phyloP scores from a whole-genome alignment of 2,113 vertebrate genomes.

The Elephas maximus region DNA sequence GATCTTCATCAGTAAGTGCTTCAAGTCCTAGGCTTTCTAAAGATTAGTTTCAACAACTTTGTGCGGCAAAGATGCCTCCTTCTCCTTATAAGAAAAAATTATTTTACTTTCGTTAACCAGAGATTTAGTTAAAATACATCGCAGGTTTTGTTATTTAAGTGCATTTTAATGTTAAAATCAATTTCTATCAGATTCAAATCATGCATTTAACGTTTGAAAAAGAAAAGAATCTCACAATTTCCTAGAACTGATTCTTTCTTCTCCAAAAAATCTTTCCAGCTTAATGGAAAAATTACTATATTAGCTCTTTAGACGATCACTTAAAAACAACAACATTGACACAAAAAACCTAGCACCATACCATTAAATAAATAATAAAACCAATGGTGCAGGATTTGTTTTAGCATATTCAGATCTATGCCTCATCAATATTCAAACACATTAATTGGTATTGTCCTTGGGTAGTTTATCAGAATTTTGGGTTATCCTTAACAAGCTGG shows the following conservation, averaged over 20 bases:
- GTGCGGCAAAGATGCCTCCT: not conserved
- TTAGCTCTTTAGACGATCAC: not conserved
- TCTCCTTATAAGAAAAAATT: not conserved
- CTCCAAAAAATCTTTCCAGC: not conserved
- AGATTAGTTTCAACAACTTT: slow-evolving; percentile 21
- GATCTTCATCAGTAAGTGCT: too few relatives aligned
- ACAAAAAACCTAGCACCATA: not conserved
- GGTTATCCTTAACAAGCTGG: slow-evolving; percentile 21
- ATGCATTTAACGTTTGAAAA: slow-evolving; percentile 44
- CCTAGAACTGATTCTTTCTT: not conserved
- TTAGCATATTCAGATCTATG: not conserved
- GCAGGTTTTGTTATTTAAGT: not conserved
- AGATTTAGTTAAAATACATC: slow-evolving; percentile 16
- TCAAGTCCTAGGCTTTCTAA: slow-evolving; percentile 6
- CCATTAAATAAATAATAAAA: slow-evolving; percentile 3
- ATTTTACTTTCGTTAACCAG: slow-evolving; percentile 31
- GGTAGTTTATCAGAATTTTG: slow-evolving; percentile 48
- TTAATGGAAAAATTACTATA: not conserved
- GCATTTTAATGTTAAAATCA: slow-evolving; percentile 9
- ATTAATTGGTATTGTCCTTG: slow-evolving; percentile 32
- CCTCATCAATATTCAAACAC: slow-evolving; percentile 55
- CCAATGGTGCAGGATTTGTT: not conserved
- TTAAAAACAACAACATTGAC: not conserved
- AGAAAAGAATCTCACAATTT: slow-evolving; percentile 51
- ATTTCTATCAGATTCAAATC: slow-evolving; percentile 45